Conservation (phyloP, 2,888 invertebrate species). For the Parnassius apollo region DNA sequence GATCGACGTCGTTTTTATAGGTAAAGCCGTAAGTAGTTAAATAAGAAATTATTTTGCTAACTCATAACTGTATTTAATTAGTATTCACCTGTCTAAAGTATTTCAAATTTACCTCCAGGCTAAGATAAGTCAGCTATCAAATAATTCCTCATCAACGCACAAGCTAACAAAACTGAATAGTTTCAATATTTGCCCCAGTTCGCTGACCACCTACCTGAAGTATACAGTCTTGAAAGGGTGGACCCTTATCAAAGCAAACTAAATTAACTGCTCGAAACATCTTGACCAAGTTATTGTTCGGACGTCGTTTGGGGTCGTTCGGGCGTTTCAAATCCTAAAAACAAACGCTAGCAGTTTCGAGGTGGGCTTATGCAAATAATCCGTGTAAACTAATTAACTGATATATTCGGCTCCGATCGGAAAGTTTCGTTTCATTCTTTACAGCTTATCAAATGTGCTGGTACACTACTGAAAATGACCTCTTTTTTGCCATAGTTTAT, state of each 20-base stretch:
- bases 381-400: constrained; percentile 52
- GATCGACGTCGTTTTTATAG: too few species aligned
- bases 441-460: too few species aligned
- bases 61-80: not conserved
- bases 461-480: too few species aligned
- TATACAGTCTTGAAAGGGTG: constrained; percentile 51
- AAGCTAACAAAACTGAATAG: constrained; percentile 39
- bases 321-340: constrained; percentile 65
- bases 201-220: constrained; percentile 66
- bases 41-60: too few species aligned
- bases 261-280: constrained; percentile 78
- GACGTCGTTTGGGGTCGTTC: constrained; percentile 45
- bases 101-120: constrained; percentile 6
- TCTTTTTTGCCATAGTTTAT: too few species aligned
- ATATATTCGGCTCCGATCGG: not conserved
- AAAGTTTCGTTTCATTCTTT: not conserved
- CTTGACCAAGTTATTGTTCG: constrained; percentile 77
- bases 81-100: constrained; percentile 5
- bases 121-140: constrained; percentile 27
- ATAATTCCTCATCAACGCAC: constrained; percentile 33
- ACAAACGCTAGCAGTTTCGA: constrained; percentile 52
- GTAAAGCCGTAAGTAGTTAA: too few species aligned
- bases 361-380: constrained; percentile 58
- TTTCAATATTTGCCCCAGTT: constrained; percentile 63
- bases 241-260: constrained; percentile 78